These are phyloP conservation scores for Rhynchotus rufescens DNA, from an alignment of 2,797 vertebrate genomes.

Conservation along the genomic window DNA sequence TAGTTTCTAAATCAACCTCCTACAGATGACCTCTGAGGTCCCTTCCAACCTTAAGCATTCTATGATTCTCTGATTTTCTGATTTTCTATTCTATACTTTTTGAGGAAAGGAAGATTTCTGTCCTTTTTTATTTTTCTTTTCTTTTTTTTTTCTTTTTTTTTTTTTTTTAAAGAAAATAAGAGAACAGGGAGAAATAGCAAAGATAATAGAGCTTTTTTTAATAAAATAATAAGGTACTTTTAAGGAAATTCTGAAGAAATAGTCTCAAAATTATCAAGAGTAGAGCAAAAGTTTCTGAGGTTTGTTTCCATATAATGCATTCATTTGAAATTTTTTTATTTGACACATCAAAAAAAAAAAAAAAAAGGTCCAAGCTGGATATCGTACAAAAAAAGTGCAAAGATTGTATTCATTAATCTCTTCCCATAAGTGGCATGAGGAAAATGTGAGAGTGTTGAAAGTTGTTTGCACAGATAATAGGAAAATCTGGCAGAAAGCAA, in stretches of 20 bases:
- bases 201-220: background rate
- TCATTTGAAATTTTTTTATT: background rate
- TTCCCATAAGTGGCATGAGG: rapidly evolving
- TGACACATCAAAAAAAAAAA: background rate
- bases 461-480: background rate
- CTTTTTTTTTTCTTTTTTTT: background rate
- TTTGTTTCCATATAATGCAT: background rate
- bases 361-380: background rate
- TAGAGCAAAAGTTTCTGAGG: background rate
- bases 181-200: background rate
- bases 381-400: background rate
- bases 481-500: background rate
- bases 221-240: background rate
- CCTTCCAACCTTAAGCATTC: too few relatives aligned
- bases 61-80: too few relatives aligned
- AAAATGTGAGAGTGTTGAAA: background rate
- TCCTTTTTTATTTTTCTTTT: background rate
- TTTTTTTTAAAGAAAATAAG: background rate
- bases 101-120: background rate
- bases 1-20: background rate
- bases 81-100: background rate
- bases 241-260: background rate
- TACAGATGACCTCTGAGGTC: background rate
- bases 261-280: background rate
- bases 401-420: background rate